A percentile compares a stretch with the other conserved stretches of the same genome.
Conservation (phyloP, 2,797 vertebrate species). For the Chelmon rostratus region DNA sequence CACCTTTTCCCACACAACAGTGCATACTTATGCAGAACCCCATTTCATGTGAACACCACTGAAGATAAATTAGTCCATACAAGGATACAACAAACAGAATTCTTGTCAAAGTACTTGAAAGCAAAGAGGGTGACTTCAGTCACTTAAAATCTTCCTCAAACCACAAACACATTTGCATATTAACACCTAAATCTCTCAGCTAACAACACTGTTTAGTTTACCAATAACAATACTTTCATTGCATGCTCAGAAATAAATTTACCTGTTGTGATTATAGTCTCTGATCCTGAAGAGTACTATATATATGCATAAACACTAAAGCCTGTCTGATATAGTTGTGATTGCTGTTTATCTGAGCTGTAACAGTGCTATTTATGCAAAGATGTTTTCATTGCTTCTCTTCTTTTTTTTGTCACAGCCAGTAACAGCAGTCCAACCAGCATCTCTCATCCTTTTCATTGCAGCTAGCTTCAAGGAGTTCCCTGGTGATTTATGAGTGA, state of each 20-base stretch:
- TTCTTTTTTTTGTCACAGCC: conserved; percentile 90
- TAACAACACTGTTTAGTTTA: conserved; percentile 7
- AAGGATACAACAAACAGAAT: background rate
- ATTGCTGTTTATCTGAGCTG: conserved; percentile 9
- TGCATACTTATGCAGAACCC: conserved; percentile 4
- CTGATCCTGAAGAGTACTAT: conserved; percentile 17
- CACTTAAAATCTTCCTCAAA: conserved; percentile 9
- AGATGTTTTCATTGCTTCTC: conserved; percentile 89
- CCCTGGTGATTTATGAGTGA: conserved; percentile 83
- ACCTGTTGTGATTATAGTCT: background rate
- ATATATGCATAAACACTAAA: conserved; percentile 57
- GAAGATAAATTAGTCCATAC: conserved; percentile 21
- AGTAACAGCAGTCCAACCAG: conserved; percentile 91
- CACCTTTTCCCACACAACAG: conserved; percentile 2
- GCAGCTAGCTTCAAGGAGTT: conserved; percentile 85
- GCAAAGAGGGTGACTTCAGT: background rate
- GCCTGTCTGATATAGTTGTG: background rate
- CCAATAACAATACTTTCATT: conserved; percentile 55
- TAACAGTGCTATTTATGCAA: conserved; percentile 79
- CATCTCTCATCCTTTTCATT: conserved; percentile 90
- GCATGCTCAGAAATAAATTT: conserved; percentile 38
- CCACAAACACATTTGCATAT: background rate
- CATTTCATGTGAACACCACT: conserved; percentile 16
- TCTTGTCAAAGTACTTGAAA: background rate
- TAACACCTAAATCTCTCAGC: conserved; percentile 11